Evolutionary conservation across 1,140 invertebrate species (phyloP).

Genomic region (Zaprionus taronus): DNA sequence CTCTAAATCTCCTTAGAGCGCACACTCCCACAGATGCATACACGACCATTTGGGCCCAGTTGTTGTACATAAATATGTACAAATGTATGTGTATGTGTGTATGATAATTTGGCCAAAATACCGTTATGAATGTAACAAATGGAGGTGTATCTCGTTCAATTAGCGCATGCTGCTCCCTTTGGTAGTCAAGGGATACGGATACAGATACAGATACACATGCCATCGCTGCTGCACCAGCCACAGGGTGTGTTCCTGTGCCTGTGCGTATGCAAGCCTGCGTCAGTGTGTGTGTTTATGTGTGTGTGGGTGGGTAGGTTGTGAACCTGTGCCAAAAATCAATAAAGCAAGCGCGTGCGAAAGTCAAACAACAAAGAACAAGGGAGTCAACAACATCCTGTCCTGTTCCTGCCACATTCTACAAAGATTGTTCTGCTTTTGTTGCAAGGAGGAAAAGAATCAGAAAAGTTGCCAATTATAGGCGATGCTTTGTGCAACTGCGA

Average conservation of each 20-base stretch:
- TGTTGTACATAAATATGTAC: not conserved
- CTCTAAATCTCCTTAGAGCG: conserved; percentile 11
- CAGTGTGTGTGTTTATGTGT: not conserved
- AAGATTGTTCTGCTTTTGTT: not conserved
- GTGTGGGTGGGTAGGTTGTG: conserved; percentile 4
- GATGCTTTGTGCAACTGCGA: conserved; percentile 28
- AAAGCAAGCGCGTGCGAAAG: conserved; percentile 45
- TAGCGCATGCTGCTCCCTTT: conserved; percentile 20
- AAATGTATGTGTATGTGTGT: not conserved
- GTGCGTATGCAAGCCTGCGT: not conserved
- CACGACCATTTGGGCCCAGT: not conserved
- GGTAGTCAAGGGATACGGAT: conserved; percentile 63
- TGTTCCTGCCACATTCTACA: not conserved
- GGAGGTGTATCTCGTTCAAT: not conserved
- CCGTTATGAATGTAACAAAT: not conserved
- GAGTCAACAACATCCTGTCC: conserved; percentile 22
- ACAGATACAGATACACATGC: conserved; percentile 46
- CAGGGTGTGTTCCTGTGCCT: conserved; percentile 64
- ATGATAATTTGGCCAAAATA: not conserved
- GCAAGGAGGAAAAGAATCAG: conserved; percentile 4
- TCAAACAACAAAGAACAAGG: conserved; percentile 37
- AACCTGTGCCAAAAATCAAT: conserved; percentile 58
- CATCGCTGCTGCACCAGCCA: conserved; percentile 33
- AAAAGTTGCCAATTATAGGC: conserved; percentile 27
- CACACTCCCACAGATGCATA: conserved; percentile 6